Evolutionary conservation across 2,113 vertebrate genomes (phyloP), one percentile per base, ranked within the genome.

Genomic region (Macroglossus sobrinus): DNA sequence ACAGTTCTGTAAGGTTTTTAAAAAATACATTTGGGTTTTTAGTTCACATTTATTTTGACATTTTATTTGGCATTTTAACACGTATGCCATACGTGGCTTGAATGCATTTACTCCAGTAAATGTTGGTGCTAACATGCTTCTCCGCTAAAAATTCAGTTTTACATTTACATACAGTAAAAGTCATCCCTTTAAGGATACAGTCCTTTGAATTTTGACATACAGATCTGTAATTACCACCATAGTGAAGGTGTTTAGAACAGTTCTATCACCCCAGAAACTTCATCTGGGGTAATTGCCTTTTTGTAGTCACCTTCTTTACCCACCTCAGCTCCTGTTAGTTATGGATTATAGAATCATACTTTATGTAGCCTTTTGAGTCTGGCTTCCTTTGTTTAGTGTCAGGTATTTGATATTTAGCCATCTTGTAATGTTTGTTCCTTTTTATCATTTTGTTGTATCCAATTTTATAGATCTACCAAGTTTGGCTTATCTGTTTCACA

Each of bases 11-110:
- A 59, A 59, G 22, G 57, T 26, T 59, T 26, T 10, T 26, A 2
- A 26, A 66, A 76, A 76, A 18, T 55, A 64, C 14, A 26, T 92
- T 76, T 94, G 43, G 40, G 50, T 84, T 57, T 90, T 84, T 71
- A 84, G 72, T 86, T 96, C 11, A 88, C 18, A 57, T 94, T 78
- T 35, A 38, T 88, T 96, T 98, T 98, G 98, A 98, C 97, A 89
- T 98, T 98, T 98, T 98, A 97, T 97, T 98, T 98, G 98, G 96
- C 97, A 93, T 98, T 98, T 98, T 98, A 98, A 98, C 92, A 64
- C 19, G 93, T 98, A 69, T 74, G 57, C 92, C 94, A 75, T 93
- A 61, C 87, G 40, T 90, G 95, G 76, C 64, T 90, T 4, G 91
- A 98, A 91, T 61, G 71, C 79, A 95, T n/a, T 97, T 97, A 78